These are phyloP conservation scores for Deroplatys truncata DNA, from an alignment of 2,888 invertebrate genomes.

Conservation along the genomic window DNA sequence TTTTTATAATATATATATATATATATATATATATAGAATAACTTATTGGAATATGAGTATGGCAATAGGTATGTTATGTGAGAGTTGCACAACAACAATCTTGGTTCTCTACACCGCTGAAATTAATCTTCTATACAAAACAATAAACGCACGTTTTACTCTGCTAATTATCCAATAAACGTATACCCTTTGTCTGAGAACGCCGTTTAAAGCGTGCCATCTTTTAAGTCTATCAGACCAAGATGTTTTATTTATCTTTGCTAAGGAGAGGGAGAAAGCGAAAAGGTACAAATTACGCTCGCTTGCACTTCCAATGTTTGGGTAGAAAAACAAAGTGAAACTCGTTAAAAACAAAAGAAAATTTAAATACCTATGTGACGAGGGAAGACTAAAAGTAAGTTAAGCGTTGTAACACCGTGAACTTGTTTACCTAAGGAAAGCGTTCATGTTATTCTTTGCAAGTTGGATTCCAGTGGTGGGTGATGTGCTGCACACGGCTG, in stretches of 20 bases:
- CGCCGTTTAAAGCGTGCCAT: not conserved
- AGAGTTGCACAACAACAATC: too few species aligned
- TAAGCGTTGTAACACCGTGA: not conserved
- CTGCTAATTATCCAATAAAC: not conserved
- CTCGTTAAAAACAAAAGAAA: not conserved
- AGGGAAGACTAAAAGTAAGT: not conserved
- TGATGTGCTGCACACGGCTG: not conserved
- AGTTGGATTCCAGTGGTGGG: not conserved
- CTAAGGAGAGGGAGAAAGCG: not conserved
- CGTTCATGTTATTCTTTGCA: not conserved
- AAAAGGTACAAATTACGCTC: not conserved
- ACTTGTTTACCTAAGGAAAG: not conserved
- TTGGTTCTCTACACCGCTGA: too few species aligned
- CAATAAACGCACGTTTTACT: not conserved
- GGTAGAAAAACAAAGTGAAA: not conserved
- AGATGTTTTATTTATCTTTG: not conserved
- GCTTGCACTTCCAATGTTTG: not conserved
- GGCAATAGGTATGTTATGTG: too few species aligned
- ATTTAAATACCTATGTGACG: not conserved
- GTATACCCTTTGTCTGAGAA: not conserved
- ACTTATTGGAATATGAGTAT: too few species aligned
- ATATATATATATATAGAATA: too few species aligned
- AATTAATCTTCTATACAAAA: not conserved
- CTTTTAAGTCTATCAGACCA: not conserved
- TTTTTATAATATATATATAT: too few species aligned